These are phyloP conservation scores for Timandra comae DNA, from an alignment of 2,888 invertebrate species.

Conservation along the genomic window DNA sequence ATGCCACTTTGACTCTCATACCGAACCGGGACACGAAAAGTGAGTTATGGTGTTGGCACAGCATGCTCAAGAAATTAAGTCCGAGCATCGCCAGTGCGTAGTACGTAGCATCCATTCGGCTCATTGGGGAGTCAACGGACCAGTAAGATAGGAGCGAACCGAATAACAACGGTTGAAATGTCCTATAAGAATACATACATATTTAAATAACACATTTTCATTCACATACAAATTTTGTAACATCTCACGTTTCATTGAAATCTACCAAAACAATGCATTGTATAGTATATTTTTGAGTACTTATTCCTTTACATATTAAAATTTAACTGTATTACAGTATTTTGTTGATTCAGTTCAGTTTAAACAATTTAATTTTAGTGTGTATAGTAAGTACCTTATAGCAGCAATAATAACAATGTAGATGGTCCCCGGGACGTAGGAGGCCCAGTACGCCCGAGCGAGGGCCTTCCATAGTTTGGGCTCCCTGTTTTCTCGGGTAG, in stretches of 20 bases:
- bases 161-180: constrained; percentile 72
- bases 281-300: no score
- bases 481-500: constrained; percentile 48
- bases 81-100: constrained; percentile 73
- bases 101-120: constrained; percentile 70
- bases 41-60: constrained; percentile 84
- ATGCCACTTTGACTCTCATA: constrained; percentile 82
- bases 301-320: no score
- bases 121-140: constrained; percentile 50
- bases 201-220: no score
- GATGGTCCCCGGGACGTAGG: constrained; percentile 75
- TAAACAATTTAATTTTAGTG: constrained; percentile 1
- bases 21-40: constrained; percentile 79
- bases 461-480: constrained; percentile 78
- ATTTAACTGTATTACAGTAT: no score
- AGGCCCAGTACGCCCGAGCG: constrained; percentile 72
- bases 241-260: no score
- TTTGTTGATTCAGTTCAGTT: neutral
- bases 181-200: no score
- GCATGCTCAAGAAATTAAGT: constrained; percentile 63
- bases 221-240: no score
- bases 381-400: constrained; percentile 59
- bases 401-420: constrained; percentile 70
- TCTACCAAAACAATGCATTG: no score
- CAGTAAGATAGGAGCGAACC: constrained; percentile 71